Evolutionary conservation across 2,888 invertebrate species (phyloP).

Genomic region (Agrochola circellaris): DNA sequence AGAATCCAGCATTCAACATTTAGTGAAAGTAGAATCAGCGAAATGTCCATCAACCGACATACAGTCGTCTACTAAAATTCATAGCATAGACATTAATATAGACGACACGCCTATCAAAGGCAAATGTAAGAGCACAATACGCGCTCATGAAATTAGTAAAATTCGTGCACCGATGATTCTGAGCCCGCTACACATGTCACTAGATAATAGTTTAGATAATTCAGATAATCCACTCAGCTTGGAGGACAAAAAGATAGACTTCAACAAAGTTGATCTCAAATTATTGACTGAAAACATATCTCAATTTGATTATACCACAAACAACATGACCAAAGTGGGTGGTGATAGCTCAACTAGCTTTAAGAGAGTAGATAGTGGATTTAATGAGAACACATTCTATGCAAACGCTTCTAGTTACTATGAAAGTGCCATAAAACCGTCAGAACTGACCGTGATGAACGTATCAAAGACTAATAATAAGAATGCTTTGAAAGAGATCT

Average conservation of each 20-base stretch:
- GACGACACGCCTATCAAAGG: slow-evolving; percentile 84
- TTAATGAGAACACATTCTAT: slow-evolving; percentile 86
- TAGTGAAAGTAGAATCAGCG: slow-evolving; percentile 75
- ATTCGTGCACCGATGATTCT: slow-evolving; percentile 77
- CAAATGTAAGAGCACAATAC: slow-evolving; percentile 76
- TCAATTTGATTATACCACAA: slow-evolving; percentile 76
- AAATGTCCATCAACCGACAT: slow-evolving; percentile 69
- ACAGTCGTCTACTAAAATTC: slow-evolving; percentile 76
- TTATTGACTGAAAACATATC: slow-evolving; percentile 86
- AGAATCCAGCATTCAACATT: slow-evolving; percentile 76
- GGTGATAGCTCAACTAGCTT: slow-evolving; percentile 81
- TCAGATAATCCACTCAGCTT: slow-evolving; percentile 81
- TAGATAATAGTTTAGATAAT: slow-evolving; percentile 85
- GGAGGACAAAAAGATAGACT: slow-evolving; percentile 87
- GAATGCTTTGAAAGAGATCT: slow-evolving; percentile 84
- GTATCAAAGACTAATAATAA: slow-evolving; percentile 74
- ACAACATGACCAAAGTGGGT: slow-evolving; percentile 73
- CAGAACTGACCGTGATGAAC: slow-evolving; percentile 85
- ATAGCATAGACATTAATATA: slow-evolving; percentile 71
- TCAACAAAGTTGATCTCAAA: slow-evolving; percentile 87
- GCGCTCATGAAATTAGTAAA: slow-evolving; percentile 85
- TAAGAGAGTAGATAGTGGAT: slow-evolving; percentile 86
- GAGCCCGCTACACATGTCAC: slow-evolving; percentile 84
- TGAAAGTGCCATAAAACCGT: slow-evolving; percentile 89
- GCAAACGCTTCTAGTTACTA: slow-evolving; percentile 87